Conservation (phyloP, 2,888 invertebrate genomes). For the Drosophila prolongata region DNA sequence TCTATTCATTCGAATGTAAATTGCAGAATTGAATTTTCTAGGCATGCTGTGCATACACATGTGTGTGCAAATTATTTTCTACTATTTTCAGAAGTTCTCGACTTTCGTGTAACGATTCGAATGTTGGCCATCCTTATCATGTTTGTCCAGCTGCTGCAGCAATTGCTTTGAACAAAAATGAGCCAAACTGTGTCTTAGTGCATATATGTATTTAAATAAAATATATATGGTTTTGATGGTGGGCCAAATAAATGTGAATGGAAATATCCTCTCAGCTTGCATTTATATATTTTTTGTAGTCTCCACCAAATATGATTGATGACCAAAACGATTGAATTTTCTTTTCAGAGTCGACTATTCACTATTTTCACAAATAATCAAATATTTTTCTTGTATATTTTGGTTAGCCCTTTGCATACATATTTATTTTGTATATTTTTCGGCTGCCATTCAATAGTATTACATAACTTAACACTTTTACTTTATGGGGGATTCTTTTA, state of each 20-base stretch:
- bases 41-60: conserved; percentile 6
- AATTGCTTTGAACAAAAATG: conserved; percentile 23
- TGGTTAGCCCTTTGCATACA: not conserved
- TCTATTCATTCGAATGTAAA: conserved; percentile 35
- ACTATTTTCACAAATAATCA: conserved; percentile 4
- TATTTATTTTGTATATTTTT: conserved; percentile 3
- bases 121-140: conserved; percentile 31
- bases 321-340: conserved; percentile 41
- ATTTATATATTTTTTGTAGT: conserved; percentile 35
- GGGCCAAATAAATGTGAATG: conserved; percentile 15
- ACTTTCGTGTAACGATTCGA: conserved; percentile 20
- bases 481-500: not conserved
- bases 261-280: conserved; percentile 15
- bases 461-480: conserved; percentile 48
- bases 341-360: conserved; percentile 30
- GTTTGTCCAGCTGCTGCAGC: conserved; percentile 57
- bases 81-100: conserved; percentile 27
- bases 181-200: conserved; percentile 33
- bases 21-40: conserved; percentile 32
- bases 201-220: conserved; percentile 1
- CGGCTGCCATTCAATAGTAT: conserved; percentile 21
- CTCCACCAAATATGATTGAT: conserved; percentile 60
- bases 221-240: not conserved
- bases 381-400: not conserved
- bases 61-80: conserved; percentile 22